Evolutionary conservation across 2,888 invertebrate genomes (phyloP), one percentile per base, ranked within the genome.

Genomic region (Latrodectus hesperus): DNA sequence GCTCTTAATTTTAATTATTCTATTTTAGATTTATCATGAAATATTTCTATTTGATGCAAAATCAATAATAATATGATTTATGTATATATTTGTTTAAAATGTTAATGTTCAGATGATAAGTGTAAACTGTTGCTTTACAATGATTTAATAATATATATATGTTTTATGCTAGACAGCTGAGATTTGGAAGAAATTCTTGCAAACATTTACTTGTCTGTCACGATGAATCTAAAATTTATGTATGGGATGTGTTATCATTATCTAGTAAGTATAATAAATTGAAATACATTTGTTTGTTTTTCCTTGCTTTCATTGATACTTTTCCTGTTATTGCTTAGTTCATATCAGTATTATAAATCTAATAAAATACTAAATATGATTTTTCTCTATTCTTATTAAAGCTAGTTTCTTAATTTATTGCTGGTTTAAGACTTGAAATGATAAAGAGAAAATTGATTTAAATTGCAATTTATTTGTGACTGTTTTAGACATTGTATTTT

Each of bases 201-300:
- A 60, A 17, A 14, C 84, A 88, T 55, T 76, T 84, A 16, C 73
- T 89, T 49, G 22, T 89, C 11, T 77, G 84, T 84, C 78, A 80
- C 49, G 72, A 88, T 71, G 81, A 60, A 9, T 51, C 49, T 60
- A 73, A 68, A 11, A 60, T 89, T n/a, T 76, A 68, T n/a, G 81
- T 77, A 14, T 89, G 89, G 89, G 74, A 89, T 82, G 22, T 84
- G n/a, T 26, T 87, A 9, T 72, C 84, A 10, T 52, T 88, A 60
- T 79, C 87, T 73, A 73, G 89, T 89, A 78, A 70, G 73, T 79
- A 74, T 17, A n/a, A 14, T 38, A 38, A 38, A 38, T 38, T 6
- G 5, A 38, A 38, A 38, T 38, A 3, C 38, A 38, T 38, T 38
- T 38, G 82, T 55, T 73, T 52, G 16, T 74, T 12, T 9, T 11